A percentile compares a stretch with the other conserved stretches of the same genome.
phyloP scores from a whole-genome alignment of 2,113 vertebrate species.

The Grammomys surdaster region DNA sequence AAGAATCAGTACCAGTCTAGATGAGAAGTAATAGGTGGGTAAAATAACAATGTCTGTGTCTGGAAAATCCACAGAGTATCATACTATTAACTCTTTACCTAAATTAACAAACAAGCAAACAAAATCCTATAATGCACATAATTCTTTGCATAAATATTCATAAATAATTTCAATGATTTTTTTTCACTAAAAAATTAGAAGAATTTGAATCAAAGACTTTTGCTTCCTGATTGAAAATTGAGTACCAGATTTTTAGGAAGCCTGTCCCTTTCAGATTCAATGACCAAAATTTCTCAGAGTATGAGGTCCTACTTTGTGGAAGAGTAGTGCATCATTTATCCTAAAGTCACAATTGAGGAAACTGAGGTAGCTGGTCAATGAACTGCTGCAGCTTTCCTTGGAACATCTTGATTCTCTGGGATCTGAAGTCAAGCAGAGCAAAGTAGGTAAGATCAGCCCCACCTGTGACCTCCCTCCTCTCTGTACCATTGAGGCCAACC shows the following conservation, averaged over 20 bases:
- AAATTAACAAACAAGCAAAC: too few relatives aligned
- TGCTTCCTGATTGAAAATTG: not conserved
- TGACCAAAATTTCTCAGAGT: not conserved
- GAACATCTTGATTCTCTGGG: not conserved
- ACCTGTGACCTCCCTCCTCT: not conserved
- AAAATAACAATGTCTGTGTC: too few relatives aligned
- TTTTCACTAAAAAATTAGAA: slow-evolving; percentile 10
- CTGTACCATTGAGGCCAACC: not conserved
- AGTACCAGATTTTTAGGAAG: not conserved
- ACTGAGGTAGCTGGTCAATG: not conserved
- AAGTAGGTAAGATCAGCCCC: fast-evolving
- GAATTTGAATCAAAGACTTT: slow-evolving; percentile 18
- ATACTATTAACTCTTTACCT: too few relatives aligned
- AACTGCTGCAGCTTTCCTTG: not conserved
- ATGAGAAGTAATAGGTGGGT: too few relatives aligned
- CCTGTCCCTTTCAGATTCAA: not conserved
- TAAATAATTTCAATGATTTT: not conserved
- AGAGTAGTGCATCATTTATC: too few relatives aligned
- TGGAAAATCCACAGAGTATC: too few relatives aligned
- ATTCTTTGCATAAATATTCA: not conserved
- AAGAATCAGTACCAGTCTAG: not conserved
- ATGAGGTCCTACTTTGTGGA: not conserved
- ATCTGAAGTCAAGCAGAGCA: not conserved
- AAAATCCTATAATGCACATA: not conserved
- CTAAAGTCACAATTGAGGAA: not conserved